phyloP scores from a whole-genome alignment of 2,797 vertebrate species.

The Tenualosa thibaudeaui region DNA sequence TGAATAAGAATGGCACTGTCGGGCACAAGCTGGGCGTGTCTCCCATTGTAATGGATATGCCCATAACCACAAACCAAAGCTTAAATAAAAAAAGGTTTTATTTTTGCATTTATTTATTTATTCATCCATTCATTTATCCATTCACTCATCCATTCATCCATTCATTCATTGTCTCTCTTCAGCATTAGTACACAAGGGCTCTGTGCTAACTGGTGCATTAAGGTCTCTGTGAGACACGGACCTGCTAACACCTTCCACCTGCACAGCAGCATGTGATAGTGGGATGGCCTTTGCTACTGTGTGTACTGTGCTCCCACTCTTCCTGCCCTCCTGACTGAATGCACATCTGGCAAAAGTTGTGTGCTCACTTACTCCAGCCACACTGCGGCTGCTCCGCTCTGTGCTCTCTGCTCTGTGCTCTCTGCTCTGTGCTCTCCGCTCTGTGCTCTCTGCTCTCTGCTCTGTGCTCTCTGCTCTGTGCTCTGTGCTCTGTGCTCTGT shows the following conservation, averaged over 20 bases:
- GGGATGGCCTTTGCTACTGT: constrained; percentile 11
- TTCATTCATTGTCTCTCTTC: neutral
- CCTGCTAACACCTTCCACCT: neutral
- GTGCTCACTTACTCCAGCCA: neutral
- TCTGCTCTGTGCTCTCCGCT: too few species aligned
- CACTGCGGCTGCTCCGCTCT: neutral
- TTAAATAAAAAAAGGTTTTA: too few species aligned
- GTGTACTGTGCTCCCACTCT: neutral
- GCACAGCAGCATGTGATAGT: neutral
- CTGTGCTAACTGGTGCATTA: neutral
- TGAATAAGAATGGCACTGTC: neutral
- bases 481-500: neutral
- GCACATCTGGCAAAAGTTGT: constrained; percentile 22
- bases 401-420: too few species aligned
- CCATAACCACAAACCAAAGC: neutral
- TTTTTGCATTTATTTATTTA: too few species aligned
- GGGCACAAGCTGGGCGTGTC: neutral
- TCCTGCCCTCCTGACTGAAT: neutral
- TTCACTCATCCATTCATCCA: too few species aligned
- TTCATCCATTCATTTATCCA: too few species aligned
- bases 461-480: neutral
- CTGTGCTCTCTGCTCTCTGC: too few species aligned
- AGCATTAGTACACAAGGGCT: neutral
- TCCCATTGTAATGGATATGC: neutral
- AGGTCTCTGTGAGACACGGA: neutral